A percentile compares a stretch with the other conserved stretches of the same genome.
phyloP scores from a whole-genome alignment of 2,797 vertebrate species.

The Brachyrhaphis roseni region DNA sequence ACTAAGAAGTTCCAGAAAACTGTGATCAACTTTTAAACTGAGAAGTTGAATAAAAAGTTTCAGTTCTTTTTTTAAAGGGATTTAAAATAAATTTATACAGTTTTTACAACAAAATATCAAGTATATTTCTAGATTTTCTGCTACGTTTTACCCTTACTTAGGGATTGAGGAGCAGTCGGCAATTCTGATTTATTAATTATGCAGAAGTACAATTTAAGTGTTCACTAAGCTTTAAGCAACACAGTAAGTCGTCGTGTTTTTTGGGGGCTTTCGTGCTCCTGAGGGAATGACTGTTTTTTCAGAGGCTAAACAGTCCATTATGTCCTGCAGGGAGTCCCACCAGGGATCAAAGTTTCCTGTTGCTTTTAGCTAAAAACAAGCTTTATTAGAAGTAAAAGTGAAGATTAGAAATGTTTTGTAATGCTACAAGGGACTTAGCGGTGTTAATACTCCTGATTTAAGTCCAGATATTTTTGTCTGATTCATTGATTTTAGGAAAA shows the following conservation, averaged over 20 bases:
- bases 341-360: background rate
- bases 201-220: background rate
- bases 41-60: background rate
- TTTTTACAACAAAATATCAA: background rate
- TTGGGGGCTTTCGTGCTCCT: background rate
- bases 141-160: background rate
- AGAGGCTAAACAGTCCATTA: conserved; percentile 8
- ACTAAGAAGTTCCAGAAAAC: background rate
- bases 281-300: background rate
- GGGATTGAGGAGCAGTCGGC: background rate
- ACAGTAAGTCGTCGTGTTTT: background rate
- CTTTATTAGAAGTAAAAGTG: conserved; percentile 4
- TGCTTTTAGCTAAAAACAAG: conserved; percentile 2
- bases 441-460: conserved; percentile 1
- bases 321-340: background rate
- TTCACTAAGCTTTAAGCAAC: conserved; percentile 1
- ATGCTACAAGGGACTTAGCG: background rate
- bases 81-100: background rate
- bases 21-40: background rate
- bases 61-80: background rate
- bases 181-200: background rate
- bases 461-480: background rate
- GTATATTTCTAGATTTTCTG: background rate
- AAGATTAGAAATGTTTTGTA: conserved; percentile 1
- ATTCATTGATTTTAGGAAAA: background rate